A percentile compares a stretch with the other conserved stretches of the same genome.
phyloP scores from a whole-genome alignment of 2,888 invertebrate species.

The Pseudeuparius sepicola region DNA sequence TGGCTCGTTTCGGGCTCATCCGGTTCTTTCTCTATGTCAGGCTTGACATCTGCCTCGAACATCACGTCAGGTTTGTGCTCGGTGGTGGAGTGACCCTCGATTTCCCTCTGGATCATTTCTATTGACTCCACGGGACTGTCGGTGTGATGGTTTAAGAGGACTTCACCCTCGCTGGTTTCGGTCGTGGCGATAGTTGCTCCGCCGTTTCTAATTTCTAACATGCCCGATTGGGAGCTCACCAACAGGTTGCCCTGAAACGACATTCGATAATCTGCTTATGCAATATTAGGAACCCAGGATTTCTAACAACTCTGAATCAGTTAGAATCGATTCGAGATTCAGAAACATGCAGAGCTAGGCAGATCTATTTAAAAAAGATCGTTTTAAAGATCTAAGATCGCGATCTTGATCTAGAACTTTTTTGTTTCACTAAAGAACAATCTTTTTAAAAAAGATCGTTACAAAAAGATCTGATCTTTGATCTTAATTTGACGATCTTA shows the following conservation, averaged over 20 bases:
- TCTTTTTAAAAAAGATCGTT: too few species aligned
- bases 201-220: slow-evolving; percentile 35
- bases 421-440: too few species aligned
- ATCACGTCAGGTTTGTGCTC: too few species aligned
- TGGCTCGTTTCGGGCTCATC: slow-evolving; percentile 12
- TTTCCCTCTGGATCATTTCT: slow-evolving; percentile 39
- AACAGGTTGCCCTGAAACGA: slow-evolving; percentile 37
- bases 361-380: too few species aligned
- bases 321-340: too few species aligned
- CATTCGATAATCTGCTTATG: slow-evolving; percentile 3
- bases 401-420: too few species aligned
- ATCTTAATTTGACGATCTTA: too few species aligned
- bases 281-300: background rate
- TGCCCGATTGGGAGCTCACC: slow-evolving; percentile 38
- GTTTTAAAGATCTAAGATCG: too few species aligned
- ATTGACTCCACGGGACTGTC: slow-evolving; percentile 36
- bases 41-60: too few species aligned
- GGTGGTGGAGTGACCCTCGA: slow-evolving; percentile 27
- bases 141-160: slow-evolving; percentile 26
- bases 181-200: slow-evolving; percentile 26
- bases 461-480: too few species aligned
- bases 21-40: slow-evolving; percentile 6
- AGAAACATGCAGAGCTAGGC: too few species aligned
- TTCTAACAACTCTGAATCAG: too few species aligned
- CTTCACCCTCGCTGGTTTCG: slow-evolving; percentile 24